phyloP scores from a whole-genome alignment of 1,140 invertebrate species.

The Agrilus planipennis region DNA sequence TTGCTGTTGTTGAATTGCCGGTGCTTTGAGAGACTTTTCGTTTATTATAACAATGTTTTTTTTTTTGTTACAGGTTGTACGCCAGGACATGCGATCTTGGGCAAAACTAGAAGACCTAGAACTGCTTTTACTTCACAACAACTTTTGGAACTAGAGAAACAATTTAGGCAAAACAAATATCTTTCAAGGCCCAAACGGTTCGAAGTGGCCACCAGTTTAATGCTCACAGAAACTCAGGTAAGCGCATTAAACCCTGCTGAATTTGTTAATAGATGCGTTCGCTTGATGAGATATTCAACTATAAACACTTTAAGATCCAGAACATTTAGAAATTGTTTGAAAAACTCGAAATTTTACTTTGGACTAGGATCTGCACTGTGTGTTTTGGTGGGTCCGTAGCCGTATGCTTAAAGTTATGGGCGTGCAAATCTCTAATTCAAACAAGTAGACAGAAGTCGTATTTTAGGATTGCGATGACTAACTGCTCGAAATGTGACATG shows the following conservation, averaged over 20 bases:
- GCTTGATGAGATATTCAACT: background rate
- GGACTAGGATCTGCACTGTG: too few relatives aligned
- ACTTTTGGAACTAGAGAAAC: conserved; percentile 92
- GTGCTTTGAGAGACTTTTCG: too few relatives aligned
- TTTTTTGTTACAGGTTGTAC: conserved; percentile 29
- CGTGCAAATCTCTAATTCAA: conserved; percentile 21
- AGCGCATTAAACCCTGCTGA: conserved; percentile 14
- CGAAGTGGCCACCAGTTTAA: conserved; percentile 93
- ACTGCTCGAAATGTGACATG: conserved; percentile 23
- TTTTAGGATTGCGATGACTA: conserved; percentile 27
- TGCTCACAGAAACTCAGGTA: conserved; percentile 98
- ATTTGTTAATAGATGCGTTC: background rate
- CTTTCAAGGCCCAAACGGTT: conserved; percentile 95
- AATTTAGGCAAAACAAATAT: conserved; percentile 98
- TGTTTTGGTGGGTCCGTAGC: too few relatives aligned
- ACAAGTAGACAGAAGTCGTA: conserved; percentile 28
- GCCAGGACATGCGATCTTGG: conserved; percentile 61
- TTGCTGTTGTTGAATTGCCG: too few relatives aligned
- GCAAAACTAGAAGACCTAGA: conserved; percentile 88
- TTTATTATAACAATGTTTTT: background rate
- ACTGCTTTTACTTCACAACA: conserved; percentile 98
- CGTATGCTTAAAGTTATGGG: conserved; percentile 24
- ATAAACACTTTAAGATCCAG: too few relatives aligned
- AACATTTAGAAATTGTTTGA: too few relatives aligned
- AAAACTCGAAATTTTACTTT: too few relatives aligned